Evolutionary conservation across 2,113 vertebrate species (phyloP).

Genomic region (Clupea harengus): DNA sequence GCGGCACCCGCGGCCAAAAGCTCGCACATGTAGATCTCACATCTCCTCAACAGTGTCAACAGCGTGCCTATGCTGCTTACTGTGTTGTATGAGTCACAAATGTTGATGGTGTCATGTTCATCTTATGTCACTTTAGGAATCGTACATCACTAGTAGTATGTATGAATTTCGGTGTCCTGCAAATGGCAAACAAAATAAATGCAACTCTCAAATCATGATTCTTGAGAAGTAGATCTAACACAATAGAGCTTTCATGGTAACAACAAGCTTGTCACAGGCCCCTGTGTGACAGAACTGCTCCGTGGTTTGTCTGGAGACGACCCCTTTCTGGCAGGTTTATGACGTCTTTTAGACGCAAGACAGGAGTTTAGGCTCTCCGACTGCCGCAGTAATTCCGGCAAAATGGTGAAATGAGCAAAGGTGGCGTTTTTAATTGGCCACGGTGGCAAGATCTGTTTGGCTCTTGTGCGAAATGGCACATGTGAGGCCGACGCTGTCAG

Average conservation of each 20-base stretch:
- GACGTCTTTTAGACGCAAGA: not conserved
- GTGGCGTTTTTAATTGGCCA: slow-evolving; percentile 42
- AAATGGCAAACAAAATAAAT: not conserved
- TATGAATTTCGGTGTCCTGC: not conserved
- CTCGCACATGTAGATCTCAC: not conserved
- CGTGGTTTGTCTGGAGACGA: not conserved
- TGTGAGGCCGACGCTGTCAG: not conserved
- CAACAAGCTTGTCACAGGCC: not conserved
- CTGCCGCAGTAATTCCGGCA: not conserved
- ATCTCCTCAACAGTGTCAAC: not conserved
- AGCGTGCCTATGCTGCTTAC: not conserved
- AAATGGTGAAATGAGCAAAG: slow-evolving; percentile 30
- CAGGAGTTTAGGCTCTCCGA: not conserved
- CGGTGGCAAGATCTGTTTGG: slow-evolving; percentile 10
- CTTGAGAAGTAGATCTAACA: not conserved
- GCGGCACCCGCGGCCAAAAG: not conserved
- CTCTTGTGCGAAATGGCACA: not conserved
- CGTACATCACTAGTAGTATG: not conserved
- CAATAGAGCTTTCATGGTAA: not conserved
- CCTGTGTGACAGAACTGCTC: not conserved
- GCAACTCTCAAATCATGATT: not conserved
- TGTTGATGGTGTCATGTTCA: not conserved
- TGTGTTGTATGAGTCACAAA: not conserved
- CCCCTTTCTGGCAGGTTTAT: not conserved
- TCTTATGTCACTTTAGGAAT: not conserved